phyloP scores from a whole-genome alignment of 2,888 invertebrate genomes.

The Drosophila recens region DNA sequence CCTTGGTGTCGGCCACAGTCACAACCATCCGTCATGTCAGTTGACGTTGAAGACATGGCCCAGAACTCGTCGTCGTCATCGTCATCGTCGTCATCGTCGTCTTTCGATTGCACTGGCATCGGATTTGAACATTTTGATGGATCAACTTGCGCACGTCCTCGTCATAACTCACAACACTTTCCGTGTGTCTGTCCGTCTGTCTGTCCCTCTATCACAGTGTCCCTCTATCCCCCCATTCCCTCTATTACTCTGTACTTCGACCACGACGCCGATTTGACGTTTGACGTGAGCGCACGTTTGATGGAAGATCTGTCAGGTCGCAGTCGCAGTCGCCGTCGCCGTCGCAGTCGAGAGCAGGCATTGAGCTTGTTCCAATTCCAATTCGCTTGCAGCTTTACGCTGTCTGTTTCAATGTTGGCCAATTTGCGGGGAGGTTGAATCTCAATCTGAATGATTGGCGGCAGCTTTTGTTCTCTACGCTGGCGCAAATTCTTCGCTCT shows the following conservation, averaged over 20 bases:
- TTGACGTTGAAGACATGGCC: conserved; percentile 65
- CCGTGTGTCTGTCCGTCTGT: conserved; percentile 28
- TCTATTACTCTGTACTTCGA: conserved; percentile 36
- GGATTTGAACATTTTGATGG: conserved; percentile 80
- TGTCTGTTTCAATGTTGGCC: conserved; percentile 80
- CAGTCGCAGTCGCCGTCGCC: neutral
- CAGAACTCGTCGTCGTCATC: conserved; percentile 33
- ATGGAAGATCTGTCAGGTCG: conserved; percentile 76
- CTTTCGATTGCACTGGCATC: conserved; percentile 64
- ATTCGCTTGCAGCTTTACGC: conserved; percentile 71
- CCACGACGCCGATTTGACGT: conserved; percentile 71
- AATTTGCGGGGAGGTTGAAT: conserved; percentile 57
- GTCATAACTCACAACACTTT: conserved; percentile 79
- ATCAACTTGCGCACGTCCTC: conserved; percentile 79
- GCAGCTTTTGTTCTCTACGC: conserved; percentile 73
- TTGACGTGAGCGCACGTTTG: conserved; percentile 78
- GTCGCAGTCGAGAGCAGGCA: conserved; percentile 41
- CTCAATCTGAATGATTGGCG: conserved; percentile 76
- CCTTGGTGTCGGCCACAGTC: conserved; percentile 73
- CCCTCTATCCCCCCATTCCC: conserved; percentile 2
- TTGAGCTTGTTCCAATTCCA: conserved; percentile 74
- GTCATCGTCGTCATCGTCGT: conserved; percentile 32
- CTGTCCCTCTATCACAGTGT: conserved; percentile 5
- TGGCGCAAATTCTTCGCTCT: conserved; percentile 51
- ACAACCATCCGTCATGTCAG: conserved; percentile 73